Conservation (phyloP, 1,140 invertebrate genomes). For the Ditylenchus dipsaci region DNA sequence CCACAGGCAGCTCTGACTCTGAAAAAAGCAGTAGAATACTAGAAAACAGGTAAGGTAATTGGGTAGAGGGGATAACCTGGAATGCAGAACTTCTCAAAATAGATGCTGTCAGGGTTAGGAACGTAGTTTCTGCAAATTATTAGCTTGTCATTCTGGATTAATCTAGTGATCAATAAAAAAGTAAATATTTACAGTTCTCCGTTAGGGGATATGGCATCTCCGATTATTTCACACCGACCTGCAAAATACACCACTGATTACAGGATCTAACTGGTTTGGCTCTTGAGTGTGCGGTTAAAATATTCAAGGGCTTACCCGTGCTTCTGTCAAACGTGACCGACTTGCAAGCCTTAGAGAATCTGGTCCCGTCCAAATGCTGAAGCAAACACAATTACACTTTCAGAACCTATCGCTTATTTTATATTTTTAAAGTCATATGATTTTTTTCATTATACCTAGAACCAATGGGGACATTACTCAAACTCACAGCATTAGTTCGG, state of each 20-base stretch:
- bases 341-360: slow-evolving; percentile 27
- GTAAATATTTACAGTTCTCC: slow-evolving; percentile 19
- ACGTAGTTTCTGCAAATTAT: slow-evolving; percentile 21
- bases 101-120: slow-evolving; percentile 34
- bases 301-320: not conserved
- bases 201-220: slow-evolving; percentile 37
- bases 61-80: slow-evolving; percentile 12
- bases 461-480: too few relatives aligned
- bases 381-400: too few relatives aligned
- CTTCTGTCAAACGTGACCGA: slow-evolving; percentile 30
- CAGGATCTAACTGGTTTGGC: too few relatives aligned
- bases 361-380: slow-evolving; percentile 35
- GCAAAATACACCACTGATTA: too few relatives aligned
- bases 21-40: not conserved
- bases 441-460: too few relatives aligned
- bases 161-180: not conserved
- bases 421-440: too few relatives aligned
- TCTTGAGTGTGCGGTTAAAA: too few relatives aligned
- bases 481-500: slow-evolving; percentile 29
- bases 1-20: slow-evolving; percentile 25
- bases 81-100: slow-evolving; percentile 45
- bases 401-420: too few relatives aligned
- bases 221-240: slow-evolving; percentile 36
- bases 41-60: not conserved
- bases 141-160: not conserved